Base-by-base conservation (phyloP, 1,140 invertebrate species). In the Andricus grossulariae region DNA sequence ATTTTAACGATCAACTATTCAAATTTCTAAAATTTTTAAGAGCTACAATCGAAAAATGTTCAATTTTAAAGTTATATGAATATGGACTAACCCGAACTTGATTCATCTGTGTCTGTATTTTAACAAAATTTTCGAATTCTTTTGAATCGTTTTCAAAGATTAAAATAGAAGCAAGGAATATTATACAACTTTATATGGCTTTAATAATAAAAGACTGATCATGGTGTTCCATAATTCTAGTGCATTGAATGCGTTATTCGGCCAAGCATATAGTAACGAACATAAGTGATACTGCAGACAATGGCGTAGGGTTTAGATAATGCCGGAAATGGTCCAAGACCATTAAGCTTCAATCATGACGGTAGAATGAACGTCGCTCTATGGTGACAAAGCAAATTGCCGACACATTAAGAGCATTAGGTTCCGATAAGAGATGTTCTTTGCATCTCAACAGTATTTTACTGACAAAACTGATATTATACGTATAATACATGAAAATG, bases 271-370 rank as follows among this genome's bases (percentile, higher is more conserved):
- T 15, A 4, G 19, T 13, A 25, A 60, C 21, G 25, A 32, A 39
- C 60, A 66, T 66, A 66, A 66, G 60, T 66, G 60, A 66, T 66
- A 66, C 60, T 66, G 13, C 60, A 32, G 60, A 66, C 60, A 66
- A 66, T 66, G 21, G 60, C 25, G 25, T 16, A 66, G 60, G 60
- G 13, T 66, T 66, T 66, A 66, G 60, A 66, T 66, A 66, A 66
- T 66, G 60, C 32, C 13, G 60, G 60, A 66, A 66, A 66, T 66
- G 60, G 60, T 66, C 16, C 16, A 39, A n/a, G 19, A 32, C 60
- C 60, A 66, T 66, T 66, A 66, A 66, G 60, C 60, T 66, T 66
- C 60, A 66, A 66, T 66, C 60, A 15, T 66, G 32, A 66, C n/a
- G 32, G 60, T 32, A 39, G 39, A 66, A 66, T 66, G 60, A 66